Evolutionary conservation across 2,797 vertebrate genomes (phyloP), one percentile per base, ranked within the genome.

Genomic region (Crotalus adamanteus): DNA sequence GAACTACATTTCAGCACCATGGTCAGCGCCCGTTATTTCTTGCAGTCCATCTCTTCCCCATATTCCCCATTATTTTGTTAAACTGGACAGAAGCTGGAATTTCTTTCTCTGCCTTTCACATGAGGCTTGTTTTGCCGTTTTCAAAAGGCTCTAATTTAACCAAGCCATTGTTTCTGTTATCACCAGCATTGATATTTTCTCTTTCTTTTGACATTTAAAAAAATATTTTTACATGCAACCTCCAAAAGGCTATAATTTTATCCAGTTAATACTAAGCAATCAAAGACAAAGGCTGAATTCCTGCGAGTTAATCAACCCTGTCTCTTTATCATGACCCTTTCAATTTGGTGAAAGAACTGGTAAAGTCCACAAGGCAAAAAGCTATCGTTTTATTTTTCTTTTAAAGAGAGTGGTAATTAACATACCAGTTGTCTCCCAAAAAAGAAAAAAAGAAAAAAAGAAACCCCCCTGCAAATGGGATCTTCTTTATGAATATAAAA

Each of bases 221-320:
- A 96, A 96, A 97, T 97, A 97, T 97, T 97, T 98, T 98, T 98
- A 97, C 96, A 97, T 97, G 97, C 5, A 26, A 97, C 94, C 96
- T 97, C 96, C 96, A 95, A 96, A 97, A 97, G 96, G 96, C 96
- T 98, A 94, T 97, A 98, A 98, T 98, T 98, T 92, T 97, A 96
- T 93, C 96, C 93, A 22, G 95, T 96, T 97, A 98, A 98, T 97
- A 97, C 97, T 94, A 95, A 97, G 95, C 97, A 97, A 97, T 98
- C 97, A 97, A 96, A 97, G 97, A 98, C 97, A 97, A 97, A 96
- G 96, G 96, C 95, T 96, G 95, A 95, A 97, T 88, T 96, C 95
- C 96, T 94, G 94, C 78, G 95, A 97, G 92, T 93, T 47, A 94
- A 96, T 96, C 96, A 96, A 96, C 95, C 94, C 96, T 93, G 95